A percentile compares a stretch with the other conserved stretches of the same genome.
Evolutionary conservation across 2,113 vertebrate species (phyloP).

Genomic region (Aegotheles bennettii): DNA sequence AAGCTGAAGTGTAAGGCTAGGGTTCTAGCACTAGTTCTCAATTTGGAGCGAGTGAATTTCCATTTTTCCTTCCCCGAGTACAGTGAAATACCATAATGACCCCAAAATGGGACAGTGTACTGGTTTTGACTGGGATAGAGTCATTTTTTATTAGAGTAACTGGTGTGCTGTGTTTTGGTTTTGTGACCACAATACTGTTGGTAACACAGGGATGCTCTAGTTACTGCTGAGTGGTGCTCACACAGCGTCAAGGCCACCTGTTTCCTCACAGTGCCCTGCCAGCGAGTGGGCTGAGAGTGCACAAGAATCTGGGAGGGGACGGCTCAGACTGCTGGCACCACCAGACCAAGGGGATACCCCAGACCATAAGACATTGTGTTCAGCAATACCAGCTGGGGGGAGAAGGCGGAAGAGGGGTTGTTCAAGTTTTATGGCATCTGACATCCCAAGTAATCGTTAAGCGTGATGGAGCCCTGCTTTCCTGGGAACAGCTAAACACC

Average conservation of each 20-base stretch:
- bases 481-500: background rate
- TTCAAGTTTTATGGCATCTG: accelerated
- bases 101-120: background rate
- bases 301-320: background rate
- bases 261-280: accelerated
- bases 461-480: background rate
- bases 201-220: background rate
- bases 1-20: background rate
- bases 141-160: background rate
- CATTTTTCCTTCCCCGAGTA: background rate
- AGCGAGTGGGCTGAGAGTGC: accelerated
- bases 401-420: background rate
- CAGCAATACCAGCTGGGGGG: background rate
- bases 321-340: background rate
- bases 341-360: accelerated
- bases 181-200: background rate
- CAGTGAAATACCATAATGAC: background rate
- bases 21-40: background rate
- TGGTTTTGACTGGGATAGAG: background rate
- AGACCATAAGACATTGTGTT: accelerated
- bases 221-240: background rate
- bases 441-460: accelerated
- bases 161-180: background rate
- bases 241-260: background rate
- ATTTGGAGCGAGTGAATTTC: background rate